phyloP scores from a whole-genome alignment of 2,797 vertebrate species.

The Pteronotus mesoamericanus region DNA sequence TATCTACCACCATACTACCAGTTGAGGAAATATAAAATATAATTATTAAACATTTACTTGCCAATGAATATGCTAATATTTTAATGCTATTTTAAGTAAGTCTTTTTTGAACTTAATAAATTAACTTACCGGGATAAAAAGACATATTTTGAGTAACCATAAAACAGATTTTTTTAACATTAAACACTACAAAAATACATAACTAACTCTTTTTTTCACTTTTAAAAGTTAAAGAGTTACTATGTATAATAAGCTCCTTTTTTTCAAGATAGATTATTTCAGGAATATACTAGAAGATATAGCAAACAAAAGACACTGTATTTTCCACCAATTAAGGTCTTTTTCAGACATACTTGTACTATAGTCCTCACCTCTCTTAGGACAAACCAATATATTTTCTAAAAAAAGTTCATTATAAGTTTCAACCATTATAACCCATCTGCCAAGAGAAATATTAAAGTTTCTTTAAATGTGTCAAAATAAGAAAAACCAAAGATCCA shows the following conservation, averaged over 20 bases:
- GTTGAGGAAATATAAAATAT: conserved; percentile 68
- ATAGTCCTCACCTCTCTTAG: neutral
- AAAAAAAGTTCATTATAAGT: neutral
- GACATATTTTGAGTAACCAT: conserved; percentile 63
- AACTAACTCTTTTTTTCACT: conserved; percentile 8
- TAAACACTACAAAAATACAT: conserved; percentile 43
- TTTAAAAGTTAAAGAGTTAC: conserved; percentile 51
- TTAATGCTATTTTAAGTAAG: conserved; percentile 64
- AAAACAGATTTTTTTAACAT: conserved; percentile 53
- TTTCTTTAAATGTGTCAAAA: neutral
- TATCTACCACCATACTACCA: conserved; percentile 43
- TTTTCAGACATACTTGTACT: conserved; percentile 1
- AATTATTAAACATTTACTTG: conserved; percentile 73
- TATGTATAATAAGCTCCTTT: conserved; percentile 18
- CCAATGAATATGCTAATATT: conserved; percentile 56
- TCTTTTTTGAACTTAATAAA: conserved; percentile 68
- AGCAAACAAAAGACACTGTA: neutral
- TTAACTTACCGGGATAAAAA: conserved; percentile 66
- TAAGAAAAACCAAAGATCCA: neutral
- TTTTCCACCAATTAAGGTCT: neutral
- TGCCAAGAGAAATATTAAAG: neutral
- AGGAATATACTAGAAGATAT: neutral
- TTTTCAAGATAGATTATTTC: conserved; percentile 23
- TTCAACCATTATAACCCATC: neutral
- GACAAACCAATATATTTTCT: conserved; percentile 36